phyloP scores from a whole-genome alignment of 2,113 vertebrate species.

The Alligator sinensis region DNA sequence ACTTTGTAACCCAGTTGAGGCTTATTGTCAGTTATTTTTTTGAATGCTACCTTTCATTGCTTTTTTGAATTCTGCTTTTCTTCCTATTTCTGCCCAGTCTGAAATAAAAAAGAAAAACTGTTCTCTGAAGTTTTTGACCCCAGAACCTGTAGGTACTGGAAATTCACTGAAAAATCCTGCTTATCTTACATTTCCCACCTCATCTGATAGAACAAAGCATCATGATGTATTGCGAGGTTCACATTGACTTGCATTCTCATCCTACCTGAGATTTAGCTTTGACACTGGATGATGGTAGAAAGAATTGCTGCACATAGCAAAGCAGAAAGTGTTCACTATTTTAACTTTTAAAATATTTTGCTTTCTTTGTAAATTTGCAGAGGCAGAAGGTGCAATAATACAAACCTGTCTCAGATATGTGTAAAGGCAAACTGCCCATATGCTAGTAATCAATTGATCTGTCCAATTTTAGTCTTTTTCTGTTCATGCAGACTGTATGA shows the following conservation, averaged over 20 bases:
- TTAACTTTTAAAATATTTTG: neutral
- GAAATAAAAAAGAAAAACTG: neutral
- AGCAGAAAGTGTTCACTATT: neutral
- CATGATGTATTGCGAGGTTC: neutral
- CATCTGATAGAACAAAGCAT: neutral
- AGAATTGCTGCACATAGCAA: neutral
- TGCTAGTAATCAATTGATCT: neutral
- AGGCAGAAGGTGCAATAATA: neutral
- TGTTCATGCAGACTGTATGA: neutral
- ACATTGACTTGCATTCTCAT: neutral
- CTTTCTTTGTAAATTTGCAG: neutral
- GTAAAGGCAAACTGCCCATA: neutral
- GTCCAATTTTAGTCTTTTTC: neutral
- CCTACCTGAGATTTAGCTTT: neutral
- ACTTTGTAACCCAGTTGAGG: neutral
- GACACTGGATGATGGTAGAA: neutral
- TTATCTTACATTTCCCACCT: neutral
- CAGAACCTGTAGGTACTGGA: neutral
- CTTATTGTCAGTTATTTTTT: neutral
- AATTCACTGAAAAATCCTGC: neutral
- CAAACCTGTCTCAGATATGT: neutral
- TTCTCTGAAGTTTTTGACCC: neutral
- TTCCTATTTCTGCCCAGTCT: constrained; percentile 57
- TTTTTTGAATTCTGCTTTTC: neutral
- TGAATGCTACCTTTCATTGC: accelerated